Percentiles rank a stretch among this genome's conserved stretches.
These are phyloP conservation scores for Zaprionus ornatus DNA, from an alignment of 1,140 invertebrate genomes.

Conservation along the genomic window DNA sequence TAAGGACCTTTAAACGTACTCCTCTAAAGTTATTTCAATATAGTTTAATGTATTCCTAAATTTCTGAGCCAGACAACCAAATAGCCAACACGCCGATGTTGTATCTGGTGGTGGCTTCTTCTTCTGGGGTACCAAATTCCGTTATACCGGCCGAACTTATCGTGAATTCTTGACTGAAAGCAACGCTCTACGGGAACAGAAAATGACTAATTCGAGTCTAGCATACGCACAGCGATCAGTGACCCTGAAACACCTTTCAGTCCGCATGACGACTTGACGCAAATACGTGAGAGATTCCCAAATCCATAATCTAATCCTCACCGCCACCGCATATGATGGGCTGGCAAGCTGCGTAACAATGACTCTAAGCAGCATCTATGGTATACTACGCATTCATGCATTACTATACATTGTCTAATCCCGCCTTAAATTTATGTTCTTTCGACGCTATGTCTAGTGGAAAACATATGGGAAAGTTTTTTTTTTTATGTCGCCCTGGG, in stretches of 20 bases:
- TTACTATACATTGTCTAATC: conserved; percentile 71
- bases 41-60: neutral
- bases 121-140: conserved; percentile 96
- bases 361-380: conserved; percentile 84
- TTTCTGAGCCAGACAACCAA: conserved; percentile 88
- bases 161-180: conserved; percentile 92
- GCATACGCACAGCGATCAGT: conserved; percentile 90
- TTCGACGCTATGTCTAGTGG: conserved; percentile 32
- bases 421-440: conserved; percentile 53
- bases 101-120: conserved; percentile 97
- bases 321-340: conserved; percentile 85
- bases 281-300: conserved; percentile 70
- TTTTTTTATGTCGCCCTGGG: no score
- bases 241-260: conserved; percentile 94
- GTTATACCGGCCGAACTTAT: conserved; percentile 94
- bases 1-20: neutral
- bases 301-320: conserved; percentile 48
- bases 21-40: neutral
- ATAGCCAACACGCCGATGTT: conserved; percentile 93
- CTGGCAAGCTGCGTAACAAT: conserved; percentile 51
- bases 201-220: conserved; percentile 86
- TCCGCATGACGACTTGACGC: conserved; percentile 84
- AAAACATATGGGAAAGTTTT: conserved; percentile 45
- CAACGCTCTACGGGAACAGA: conserved; percentile 83
- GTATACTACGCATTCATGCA: conserved; percentile 71